Evolutionary conservation across 2,113 vertebrate genomes (phyloP).

Genomic region (Pluvialis apricaria): DNA sequence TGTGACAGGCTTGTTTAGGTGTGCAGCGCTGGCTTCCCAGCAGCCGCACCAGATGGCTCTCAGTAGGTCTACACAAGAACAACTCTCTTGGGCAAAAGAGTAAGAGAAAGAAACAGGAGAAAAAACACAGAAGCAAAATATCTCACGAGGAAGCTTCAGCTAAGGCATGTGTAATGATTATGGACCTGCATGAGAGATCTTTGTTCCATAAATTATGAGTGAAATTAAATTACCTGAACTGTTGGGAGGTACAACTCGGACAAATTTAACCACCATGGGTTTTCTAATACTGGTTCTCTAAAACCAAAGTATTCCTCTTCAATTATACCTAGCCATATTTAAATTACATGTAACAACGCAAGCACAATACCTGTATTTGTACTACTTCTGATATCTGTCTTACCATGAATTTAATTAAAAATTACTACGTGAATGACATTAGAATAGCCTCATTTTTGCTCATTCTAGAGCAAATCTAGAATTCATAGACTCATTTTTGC

Average conservation of each 20-base stretch:
- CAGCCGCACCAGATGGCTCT: constrained; percentile 23
- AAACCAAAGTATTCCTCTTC: background rate
- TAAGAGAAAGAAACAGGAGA: background rate
- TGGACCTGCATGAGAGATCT: background rate
- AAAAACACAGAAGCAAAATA: background rate
- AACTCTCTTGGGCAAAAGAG: background rate
- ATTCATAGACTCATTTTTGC: background rate
- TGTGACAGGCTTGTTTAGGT: background rate
- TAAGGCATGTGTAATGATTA: background rate
- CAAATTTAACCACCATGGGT: background rate
- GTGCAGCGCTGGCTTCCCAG: background rate
- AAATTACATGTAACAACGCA: background rate
- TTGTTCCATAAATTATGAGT: background rate
- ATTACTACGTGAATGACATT: background rate
- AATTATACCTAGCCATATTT: background rate
- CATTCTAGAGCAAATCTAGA: background rate
- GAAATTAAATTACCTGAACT: background rate
- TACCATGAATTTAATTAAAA: background rate
- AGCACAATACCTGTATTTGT: background rate
- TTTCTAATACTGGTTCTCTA: background rate
- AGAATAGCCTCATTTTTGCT: background rate
- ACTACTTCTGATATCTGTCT: background rate
- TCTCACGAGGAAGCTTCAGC: background rate
- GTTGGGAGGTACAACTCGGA: background rate
- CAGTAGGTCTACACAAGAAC: background rate